phyloP scores from a whole-genome alignment of 2,888 invertebrate species.

The Nomada flava region DNA sequence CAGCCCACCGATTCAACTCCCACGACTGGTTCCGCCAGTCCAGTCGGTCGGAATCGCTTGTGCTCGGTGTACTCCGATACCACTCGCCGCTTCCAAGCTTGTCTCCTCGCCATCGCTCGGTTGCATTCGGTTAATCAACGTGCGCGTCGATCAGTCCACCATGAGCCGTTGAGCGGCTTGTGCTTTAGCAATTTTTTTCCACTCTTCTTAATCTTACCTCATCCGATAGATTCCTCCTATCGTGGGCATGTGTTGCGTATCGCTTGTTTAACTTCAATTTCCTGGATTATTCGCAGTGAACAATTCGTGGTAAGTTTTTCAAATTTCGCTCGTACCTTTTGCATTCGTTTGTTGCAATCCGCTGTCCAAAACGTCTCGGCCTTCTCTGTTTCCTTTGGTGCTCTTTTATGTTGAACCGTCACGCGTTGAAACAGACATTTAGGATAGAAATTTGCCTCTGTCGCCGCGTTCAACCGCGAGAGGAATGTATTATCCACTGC shows the following conservation, averaged over 20 bases:
- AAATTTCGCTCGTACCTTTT: neutral
- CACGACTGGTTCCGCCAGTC: slow-evolving; percentile 67
- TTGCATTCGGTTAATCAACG: slow-evolving; percentile 56
- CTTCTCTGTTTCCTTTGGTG: neutral
- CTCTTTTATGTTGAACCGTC: neutral
- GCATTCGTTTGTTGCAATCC: neutral
- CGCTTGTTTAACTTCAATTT: slow-evolving; percentile 25
- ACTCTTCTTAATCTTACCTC: neutral
- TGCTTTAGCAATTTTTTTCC: slow-evolving; percentile 17
- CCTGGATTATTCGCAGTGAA: slow-evolving; percentile 16
- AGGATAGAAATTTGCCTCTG: no score
- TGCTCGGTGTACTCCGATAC: slow-evolving; percentile 30
- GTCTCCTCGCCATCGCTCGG: slow-evolving; percentile 30
- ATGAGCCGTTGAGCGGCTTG: slow-evolving; percentile 64
- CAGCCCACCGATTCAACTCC: slow-evolving; percentile 73
- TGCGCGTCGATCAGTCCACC: slow-evolving; percentile 60
- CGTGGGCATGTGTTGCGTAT: slow-evolving; percentile 61
- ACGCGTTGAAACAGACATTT: neutral
- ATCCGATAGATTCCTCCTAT: neutral
- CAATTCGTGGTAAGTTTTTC: slow-evolving; percentile 33
- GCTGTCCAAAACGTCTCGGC: neutral
- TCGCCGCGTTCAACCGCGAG: neutral
- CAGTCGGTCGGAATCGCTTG: slow-evolving; percentile 57
- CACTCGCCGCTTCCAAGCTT: slow-evolving; percentile 29
- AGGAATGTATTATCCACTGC: neutral